Base-by-base conservation (phyloP, 2,113 vertebrate genomes). In the Kryptolebias marmoratus region DNA sequence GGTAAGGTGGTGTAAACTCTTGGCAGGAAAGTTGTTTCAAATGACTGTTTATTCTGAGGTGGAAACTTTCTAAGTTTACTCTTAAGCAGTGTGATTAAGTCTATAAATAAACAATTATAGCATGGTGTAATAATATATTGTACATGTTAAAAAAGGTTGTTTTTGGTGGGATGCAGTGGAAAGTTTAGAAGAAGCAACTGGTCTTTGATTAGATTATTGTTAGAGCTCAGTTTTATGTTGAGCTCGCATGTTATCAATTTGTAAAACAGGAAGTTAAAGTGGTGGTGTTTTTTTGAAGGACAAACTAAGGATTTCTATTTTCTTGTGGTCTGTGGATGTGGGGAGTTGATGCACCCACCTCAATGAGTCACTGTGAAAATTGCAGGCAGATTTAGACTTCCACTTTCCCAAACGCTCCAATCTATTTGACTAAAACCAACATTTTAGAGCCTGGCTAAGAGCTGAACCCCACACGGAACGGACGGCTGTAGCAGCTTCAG, bases 391-490 rank as follows among this genome's bases (percentile, higher is more conserved):
- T 36, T 42, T 60, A 63, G 71, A 61, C 4, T 74, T 57, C 64
- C 45, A 67, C 63, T 78, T 72, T 69, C 45, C 62, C 68, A 44
- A 65, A 69, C 9, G 36, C 55, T 16, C 47, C 68, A 50, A 73
- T 73, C 68, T 77, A 66, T 74, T 75, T 68, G 85, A 18, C 58
- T 65, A 36, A 78, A 91, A 53, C 64, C 76, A 66, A 56, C 67
- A 31, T 77, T 82, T 81, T 72, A 79, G 68, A 69, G 73, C 71
- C 58, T 81, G 72, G 71, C 63, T 68, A 28, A 78, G 64, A 71
- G 75, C 64, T 75, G 73, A 73, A 66, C 73, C 30, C 77, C 62
- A 71, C 80, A 75, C 6, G 18, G 42, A 84, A 66, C 15, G 30
- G 64, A 62, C 62, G 57, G 62, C 57, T 44, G 56, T 75, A 67